Conservation (phyloP, 2,888 invertebrate genomes). For the Caenorhabditis macrosperma region DNA sequence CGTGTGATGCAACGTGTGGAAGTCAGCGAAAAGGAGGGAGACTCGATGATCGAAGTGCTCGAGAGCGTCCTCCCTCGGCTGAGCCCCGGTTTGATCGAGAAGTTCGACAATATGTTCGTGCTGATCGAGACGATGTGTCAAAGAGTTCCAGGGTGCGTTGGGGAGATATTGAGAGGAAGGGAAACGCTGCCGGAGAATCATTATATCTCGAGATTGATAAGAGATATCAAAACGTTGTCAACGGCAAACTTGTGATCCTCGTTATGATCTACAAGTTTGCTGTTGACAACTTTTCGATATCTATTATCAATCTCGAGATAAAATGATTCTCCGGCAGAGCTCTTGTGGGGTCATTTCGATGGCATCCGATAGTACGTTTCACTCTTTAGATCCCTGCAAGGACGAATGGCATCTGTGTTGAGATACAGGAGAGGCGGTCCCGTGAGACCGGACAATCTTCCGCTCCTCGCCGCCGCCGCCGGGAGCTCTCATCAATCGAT, state of each 20-base stretch:
- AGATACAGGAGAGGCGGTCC: neutral
- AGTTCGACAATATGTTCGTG: neutral
- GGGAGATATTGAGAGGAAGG: too few relatives aligned
- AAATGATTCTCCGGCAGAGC: too few relatives aligned
- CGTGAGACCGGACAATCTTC: neutral
- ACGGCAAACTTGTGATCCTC: too few relatives aligned
- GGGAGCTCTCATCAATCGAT: neutral
- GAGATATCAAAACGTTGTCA: too few relatives aligned
- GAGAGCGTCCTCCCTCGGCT: neutral
- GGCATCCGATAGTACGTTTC: too few relatives aligned
- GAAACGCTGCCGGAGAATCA: too few relatives aligned
- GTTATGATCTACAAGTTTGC: too few relatives aligned
- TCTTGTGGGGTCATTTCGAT: too few relatives aligned
- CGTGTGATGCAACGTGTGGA: neutral
- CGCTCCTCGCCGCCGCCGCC: neutral
- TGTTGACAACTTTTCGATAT: too few relatives aligned
- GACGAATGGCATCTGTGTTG: neutral
- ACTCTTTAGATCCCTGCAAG: slow-evolving; percentile 9
- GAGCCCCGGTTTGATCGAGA: neutral
- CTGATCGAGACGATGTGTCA: neutral
- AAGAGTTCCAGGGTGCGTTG: neutral
- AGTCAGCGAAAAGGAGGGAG: neutral
- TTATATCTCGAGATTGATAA: too few relatives aligned
- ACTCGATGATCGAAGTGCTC: neutral
- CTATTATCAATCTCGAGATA: too few relatives aligned